Evolutionary conservation across 2,113 vertebrate species (phyloP), one percentile per base, ranked within the genome.

Genomic region (Heterochromis multidens): DNA sequence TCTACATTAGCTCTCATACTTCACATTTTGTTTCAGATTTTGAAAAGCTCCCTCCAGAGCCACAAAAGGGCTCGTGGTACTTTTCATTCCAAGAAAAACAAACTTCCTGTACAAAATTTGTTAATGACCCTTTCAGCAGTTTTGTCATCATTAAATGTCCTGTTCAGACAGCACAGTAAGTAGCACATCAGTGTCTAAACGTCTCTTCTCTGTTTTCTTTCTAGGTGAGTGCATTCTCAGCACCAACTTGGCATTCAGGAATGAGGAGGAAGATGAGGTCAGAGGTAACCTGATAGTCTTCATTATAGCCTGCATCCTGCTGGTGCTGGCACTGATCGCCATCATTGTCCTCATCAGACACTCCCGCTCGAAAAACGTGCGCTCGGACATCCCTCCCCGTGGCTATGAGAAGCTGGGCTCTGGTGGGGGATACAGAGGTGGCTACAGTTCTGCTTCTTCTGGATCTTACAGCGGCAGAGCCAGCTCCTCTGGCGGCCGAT

Each of bases 391-490:
- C 1, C 93, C 95, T 57, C 90, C 92, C 0, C 92, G 95, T 1
- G 94, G 96, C 60, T 99, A 99, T 19, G 96, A 98, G 91, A 99
- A 98, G 92, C 95, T 99, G 88, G 84, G 95, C 27, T 95, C 97
- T 1, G 91, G 94, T 2, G 86, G 95, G 4, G 89, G 89, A 2
- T 88, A 56, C 6, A 80, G 90, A 6, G 91, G 91, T 1, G 81
- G 93, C 54, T 90, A 89, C 83, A 90, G 83, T 31, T 93, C 95
- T 2, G 57, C 90, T 14, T 94, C 93, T 2, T 83, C 94, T 23
- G 79, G 88, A 11, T 93, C 91, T 2, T 79, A 89, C 78, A 27
- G 89, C 9, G 88, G 88, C 54, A 94, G 91, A 14, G 95, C 94
- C 79, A 89, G 95, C 77, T 95, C 94, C 52, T 93, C 88, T 0